Conservation (phyloP, 2,797 vertebrate genomes). For the Aplochiton taeniatus region DNA sequence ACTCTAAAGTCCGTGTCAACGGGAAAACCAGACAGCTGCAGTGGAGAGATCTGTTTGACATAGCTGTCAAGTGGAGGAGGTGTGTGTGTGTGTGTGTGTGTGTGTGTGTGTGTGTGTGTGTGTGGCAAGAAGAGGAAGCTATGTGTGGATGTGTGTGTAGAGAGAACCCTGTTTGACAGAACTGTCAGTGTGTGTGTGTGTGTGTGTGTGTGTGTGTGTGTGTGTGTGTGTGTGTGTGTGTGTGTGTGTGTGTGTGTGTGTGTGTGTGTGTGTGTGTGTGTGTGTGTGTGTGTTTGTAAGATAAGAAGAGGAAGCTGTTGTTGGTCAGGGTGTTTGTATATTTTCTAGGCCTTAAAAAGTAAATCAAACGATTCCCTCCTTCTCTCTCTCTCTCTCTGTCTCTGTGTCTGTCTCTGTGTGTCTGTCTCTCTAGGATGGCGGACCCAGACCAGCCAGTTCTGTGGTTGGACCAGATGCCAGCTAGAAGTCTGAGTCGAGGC, state of each 20-base stretch:
- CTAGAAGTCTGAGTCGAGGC: conserved; percentile 90
- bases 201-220: conserved; percentile 18
- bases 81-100: conserved; percentile 52
- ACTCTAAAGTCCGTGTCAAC: conserved; percentile 93
- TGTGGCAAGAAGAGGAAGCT: no score
- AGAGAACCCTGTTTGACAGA: no score
- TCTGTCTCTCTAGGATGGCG: conserved; percentile 78
- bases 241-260: conserved; percentile 10
- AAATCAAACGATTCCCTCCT: not conserved
- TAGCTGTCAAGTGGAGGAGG: conserved; percentile 98
- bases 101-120: conserved; percentile 23
- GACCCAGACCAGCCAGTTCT: conserved; percentile 97
- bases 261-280: conserved; percentile 19
- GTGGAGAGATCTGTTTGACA: conserved; percentile 99
- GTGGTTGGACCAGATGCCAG: conserved; percentile 98
- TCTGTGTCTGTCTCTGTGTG: not conserved
- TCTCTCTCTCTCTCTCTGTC: not conserved
- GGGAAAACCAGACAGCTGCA: conserved; percentile 95
- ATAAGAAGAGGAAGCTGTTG: no score
- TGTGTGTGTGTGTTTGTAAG: conserved; percentile 14
- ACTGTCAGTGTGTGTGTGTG: conserved; percentile 22
- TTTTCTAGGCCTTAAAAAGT: not conserved
- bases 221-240: conserved; percentile 69
- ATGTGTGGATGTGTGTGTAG: conserved; percentile 21
- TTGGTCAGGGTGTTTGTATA: no score